Percentiles rank a stretch among this genome's conserved stretches.
Evolutionary conservation across 2,113 vertebrate genomes (phyloP).

Genomic region (Siphamia tubifer): DNA sequence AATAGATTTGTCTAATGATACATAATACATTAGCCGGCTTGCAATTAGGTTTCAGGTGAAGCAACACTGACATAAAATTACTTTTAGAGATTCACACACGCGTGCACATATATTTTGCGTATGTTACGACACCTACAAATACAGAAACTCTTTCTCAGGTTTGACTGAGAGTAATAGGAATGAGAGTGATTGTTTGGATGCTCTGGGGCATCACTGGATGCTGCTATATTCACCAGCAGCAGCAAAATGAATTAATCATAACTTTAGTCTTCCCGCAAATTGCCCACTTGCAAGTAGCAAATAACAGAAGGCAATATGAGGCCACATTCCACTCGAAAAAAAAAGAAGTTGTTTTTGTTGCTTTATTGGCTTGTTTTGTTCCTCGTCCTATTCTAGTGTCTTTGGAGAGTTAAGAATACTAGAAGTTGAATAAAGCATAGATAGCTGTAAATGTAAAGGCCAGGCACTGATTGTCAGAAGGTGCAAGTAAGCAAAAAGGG

Average conservation of each 20-base stretch:
- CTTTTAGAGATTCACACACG: slow-evolving; percentile 13
- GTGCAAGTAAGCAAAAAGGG: not conserved
- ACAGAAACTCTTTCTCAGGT: slow-evolving; percentile 15
- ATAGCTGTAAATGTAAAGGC: not conserved
- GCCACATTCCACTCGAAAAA: not conserved
- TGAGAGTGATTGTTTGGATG: slow-evolving; percentile 21
- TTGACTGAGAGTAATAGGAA: slow-evolving; percentile 35
- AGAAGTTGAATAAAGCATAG: not conserved
- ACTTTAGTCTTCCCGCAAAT: slow-evolving; percentile 40
- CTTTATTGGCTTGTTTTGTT: not conserved
- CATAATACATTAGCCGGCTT: slow-evolving; percentile 49
- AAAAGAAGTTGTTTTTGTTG: not conserved
- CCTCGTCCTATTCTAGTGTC: not conserved
- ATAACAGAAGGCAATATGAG: not conserved
- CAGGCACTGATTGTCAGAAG: not conserved
- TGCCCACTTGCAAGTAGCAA: slow-evolving; percentile 9
- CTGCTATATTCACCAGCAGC: slow-evolving; percentile 30
- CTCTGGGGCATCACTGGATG: slow-evolving; percentile 13
- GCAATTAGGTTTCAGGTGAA: slow-evolving; percentile 37
- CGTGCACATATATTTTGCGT: slow-evolving; percentile 8
- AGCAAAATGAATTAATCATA: slow-evolving; percentile 52
- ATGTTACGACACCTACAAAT: slow-evolving; percentile 5
- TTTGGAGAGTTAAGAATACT: not conserved
- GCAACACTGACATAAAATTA: slow-evolving; percentile 17
- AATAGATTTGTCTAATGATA: slow-evolving; percentile 66